Evolutionary conservation across 2,888 invertebrate species (phyloP), one percentile per base, ranked within the genome.

Genomic region (Aplocera efformata): DNA sequence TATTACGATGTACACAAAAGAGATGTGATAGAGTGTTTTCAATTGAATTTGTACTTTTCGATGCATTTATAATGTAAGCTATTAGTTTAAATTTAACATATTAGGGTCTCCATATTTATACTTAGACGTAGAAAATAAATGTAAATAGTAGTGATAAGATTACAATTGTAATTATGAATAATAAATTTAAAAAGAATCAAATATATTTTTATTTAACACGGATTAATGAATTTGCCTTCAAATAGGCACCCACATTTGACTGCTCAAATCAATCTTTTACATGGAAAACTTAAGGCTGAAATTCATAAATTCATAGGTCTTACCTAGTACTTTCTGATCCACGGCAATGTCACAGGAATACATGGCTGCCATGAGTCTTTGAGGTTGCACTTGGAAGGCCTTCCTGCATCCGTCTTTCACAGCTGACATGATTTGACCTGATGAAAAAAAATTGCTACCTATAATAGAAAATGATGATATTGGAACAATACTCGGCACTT

Each of bases 301-400:
- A 48, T 42, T n/a, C 37, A 32, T 40, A 24, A 35, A 22, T 1
- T 25, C 8, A 31, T 33, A 32, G 2, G 6, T 91, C 94, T 93
- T 79, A 94, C 97, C 97, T 67, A 97, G 89, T 50, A 95, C 95
- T 83, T 96, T 96, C 22, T 94, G 93, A 60, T 94, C 94, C 13
- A 95, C 96, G 47, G 94, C 92, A 47, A 98, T 95, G 59, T 91
- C 93, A 73, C 91, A 91, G 53, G 90, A 90, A 72, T 97, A 99
- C 96, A 99, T 98, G 3, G 99, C 98, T 1, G 95, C 96, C 90
- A 99, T 96, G 13, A 99, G 81, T 31, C 98, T 90, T 68, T 96
- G 96, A 0, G 96, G 94, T 67, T 96, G 96, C 32, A 93, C 92
- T 72, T 96, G 95, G 69, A 99, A 96, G 0, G 97, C 95, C 69